Conservation (phyloP, 2,888 invertebrate genomes). For the Perdita meconis region DNA sequence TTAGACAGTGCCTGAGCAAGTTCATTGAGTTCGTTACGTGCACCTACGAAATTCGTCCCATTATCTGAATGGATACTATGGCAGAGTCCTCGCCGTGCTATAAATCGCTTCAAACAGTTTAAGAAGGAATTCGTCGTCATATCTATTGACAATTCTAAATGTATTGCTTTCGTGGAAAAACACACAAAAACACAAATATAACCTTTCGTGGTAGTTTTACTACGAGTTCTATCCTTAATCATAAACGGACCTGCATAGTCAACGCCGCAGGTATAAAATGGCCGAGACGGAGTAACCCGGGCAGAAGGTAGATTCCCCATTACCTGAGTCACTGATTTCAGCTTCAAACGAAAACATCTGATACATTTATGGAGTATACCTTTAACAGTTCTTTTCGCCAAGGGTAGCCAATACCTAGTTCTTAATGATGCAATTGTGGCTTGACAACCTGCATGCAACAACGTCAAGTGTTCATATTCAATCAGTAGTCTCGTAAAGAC, state of each 20-base stretch:
- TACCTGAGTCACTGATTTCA: background rate
- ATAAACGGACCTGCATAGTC: constrained; percentile 33
- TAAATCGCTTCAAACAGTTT: background rate
- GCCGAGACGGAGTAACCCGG: constrained; percentile 10
- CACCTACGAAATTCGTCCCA: constrained; percentile 4
- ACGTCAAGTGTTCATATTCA: background rate
- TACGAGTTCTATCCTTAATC: background rate
- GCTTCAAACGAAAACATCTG: constrained; percentile 3
- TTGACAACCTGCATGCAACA: constrained; percentile 10
- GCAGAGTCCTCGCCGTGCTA: background rate
- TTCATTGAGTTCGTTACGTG: background rate
- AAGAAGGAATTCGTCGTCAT: background rate
- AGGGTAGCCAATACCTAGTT: constrained; percentile 12
- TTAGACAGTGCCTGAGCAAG: background rate
- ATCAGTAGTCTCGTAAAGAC: background rate
- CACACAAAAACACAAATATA: constrained; percentile 5
- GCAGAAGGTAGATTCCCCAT: constrained; percentile 38
- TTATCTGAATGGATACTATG: background rate
- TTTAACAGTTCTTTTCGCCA: background rate
- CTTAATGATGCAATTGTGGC: background rate
- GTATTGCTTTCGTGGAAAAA: background rate
- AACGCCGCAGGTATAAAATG: constrained; percentile 22
- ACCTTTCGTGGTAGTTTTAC: background rate
- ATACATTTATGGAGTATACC: constrained; percentile 6
- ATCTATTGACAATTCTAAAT: background rate